These are phyloP conservation scores for Actenoides lindsayi DNA, from an alignment of 2,113 vertebrate species.

Conservation along the genomic window DNA sequence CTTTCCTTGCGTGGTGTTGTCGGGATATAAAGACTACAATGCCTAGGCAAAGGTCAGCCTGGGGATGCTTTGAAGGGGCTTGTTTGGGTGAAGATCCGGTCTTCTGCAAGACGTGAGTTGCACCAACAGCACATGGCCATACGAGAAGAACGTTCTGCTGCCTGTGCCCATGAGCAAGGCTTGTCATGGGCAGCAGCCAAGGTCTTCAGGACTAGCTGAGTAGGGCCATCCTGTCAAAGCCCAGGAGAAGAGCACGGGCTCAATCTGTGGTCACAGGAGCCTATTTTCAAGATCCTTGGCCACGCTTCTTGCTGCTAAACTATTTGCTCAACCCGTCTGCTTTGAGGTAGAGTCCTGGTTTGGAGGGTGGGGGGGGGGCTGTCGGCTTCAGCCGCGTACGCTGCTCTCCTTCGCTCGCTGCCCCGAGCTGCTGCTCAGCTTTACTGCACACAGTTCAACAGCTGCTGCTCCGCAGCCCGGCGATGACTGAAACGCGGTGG, in stretches of 20 bases:
- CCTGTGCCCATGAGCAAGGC: neutral
- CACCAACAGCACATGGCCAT: neutral
- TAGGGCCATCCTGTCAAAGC: neutral
- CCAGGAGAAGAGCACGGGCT: neutral
- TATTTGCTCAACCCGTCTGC: neutral
- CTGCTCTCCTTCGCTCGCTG: neutral
- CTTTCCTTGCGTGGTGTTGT: neutral
- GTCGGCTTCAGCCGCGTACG: neutral
- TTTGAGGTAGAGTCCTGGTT: neutral
- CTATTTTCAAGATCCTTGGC: neutral
- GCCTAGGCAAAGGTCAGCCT: neutral
- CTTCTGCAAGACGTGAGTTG: neutral
- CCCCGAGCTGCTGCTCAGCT: constrained; percentile 31
- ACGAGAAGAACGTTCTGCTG: neutral
- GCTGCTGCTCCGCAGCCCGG: constrained; percentile 4
- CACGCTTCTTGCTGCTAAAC: neutral
- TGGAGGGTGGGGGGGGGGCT: neutral
- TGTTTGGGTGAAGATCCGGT: neutral
- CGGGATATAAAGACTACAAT: neutral
- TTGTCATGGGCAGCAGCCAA: neutral
- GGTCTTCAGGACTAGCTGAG: neutral
- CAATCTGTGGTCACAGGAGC: neutral
- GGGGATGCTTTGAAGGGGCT: neutral
- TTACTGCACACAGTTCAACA: neutral
- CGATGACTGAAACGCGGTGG: neutral